Evolutionary conservation across 2,888 invertebrate genomes (phyloP).

Genomic region (Pandemis corylana): DNA sequence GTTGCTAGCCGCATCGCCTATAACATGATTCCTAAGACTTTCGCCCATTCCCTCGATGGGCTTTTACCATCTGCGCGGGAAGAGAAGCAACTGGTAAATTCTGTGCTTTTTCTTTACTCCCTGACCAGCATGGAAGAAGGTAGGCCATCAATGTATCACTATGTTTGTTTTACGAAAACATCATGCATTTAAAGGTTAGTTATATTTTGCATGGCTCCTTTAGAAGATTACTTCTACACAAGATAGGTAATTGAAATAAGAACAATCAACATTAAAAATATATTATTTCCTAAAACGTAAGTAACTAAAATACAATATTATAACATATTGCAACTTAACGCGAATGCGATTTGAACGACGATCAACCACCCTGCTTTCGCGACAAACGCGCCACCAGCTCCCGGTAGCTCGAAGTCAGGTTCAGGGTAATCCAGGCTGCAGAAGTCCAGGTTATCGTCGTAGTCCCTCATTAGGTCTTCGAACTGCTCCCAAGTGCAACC

Average conservation of each 20-base stretch:
- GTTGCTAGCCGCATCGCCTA: too few species aligned
- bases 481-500: constrained; percentile 45
- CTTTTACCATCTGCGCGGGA: too few species aligned
- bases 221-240: too few species aligned
- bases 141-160: too few species aligned
- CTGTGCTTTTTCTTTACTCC: too few species aligned
- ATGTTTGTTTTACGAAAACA: too few species aligned
- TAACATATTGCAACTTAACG: constrained; percentile 9
- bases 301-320: constrained; percentile 3
- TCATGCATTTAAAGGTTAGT: too few species aligned
- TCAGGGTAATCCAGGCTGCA: constrained; percentile 39
- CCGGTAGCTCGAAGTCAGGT: constrained; percentile 20
- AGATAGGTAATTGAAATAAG: background rate
- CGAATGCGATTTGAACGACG: background rate
- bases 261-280: background rate
- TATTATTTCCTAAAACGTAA: background rate
- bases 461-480: constrained; percentile 37
- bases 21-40: too few species aligned
- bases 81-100: too few species aligned
- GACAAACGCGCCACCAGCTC: background rate
- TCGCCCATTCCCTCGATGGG: too few species aligned
- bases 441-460: constrained; percentile 40
- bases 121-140: too few species aligned
- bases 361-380: background rate
- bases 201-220: too few species aligned